A percentile compares a stretch with the other conserved stretches of the same genome.
Conservation (phyloP, 1,140 invertebrate species). For the Temnothorax longispinosus region DNA sequence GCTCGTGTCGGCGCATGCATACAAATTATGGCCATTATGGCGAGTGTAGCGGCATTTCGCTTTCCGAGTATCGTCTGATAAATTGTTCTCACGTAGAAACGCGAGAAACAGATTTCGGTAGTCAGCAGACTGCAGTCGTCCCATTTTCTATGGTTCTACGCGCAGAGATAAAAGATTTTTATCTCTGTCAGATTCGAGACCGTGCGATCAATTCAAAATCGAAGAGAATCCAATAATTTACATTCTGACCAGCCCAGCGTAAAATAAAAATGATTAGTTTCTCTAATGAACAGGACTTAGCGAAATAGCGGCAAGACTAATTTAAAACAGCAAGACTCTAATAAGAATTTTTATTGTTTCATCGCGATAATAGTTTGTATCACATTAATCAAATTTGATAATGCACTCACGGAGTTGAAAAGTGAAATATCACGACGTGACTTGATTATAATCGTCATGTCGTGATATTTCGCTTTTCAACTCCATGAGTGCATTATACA, state of each 20-base stretch:
- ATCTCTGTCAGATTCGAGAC: not conserved
- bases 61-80: constrained; percentile 59
- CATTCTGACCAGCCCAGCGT: not conserved
- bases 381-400: not conserved
- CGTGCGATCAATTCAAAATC: not conserved
- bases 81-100: constrained; percentile 51
- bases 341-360: not conserved
- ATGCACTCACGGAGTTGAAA: too few relatives aligned
- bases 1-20: constrained; percentile 67
- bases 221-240: not conserved
- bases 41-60: constrained; percentile 42
- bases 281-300: not conserved
- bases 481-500: not conserved
- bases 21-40: constrained; percentile 70
- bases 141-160: not conserved
- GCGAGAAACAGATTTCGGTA: constrained; percentile 25
- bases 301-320: too few relatives aligned
- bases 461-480: not conserved
- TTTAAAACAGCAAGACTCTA: not conserved
- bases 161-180: not conserved
- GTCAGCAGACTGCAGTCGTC: not conserved
- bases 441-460: not conserved
- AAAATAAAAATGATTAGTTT: not conserved
- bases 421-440: too few relatives aligned
- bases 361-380: not conserved